Percentiles rank a stretch among this genome's conserved stretches.
These are phyloP conservation scores for Astyanax mexicanus DNA, from an alignment of 2,797 vertebrate genomes.

Conservation along the genomic window DNA sequence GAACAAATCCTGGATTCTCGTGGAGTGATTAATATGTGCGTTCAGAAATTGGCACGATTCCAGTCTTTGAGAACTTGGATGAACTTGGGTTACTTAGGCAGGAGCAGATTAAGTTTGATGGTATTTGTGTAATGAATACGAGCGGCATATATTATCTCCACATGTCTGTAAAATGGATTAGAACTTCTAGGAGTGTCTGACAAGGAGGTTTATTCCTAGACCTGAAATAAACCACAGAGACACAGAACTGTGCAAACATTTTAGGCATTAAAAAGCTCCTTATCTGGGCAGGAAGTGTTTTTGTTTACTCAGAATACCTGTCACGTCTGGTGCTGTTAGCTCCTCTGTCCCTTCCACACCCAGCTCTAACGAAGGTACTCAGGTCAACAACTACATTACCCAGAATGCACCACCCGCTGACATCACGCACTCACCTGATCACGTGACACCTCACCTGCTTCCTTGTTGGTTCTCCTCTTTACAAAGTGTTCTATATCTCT, in stretches of 20 bases:
- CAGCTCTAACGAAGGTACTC: no score
- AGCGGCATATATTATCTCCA: neutral
- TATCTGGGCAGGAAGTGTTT: no score
- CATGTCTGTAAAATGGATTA: constrained; percentile 10
- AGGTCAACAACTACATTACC: no score
- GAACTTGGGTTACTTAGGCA: neutral
- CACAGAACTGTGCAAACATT: neutral
- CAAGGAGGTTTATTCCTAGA: neutral
- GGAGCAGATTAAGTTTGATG: constrained; percentile 11
- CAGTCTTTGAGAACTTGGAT: neutral
- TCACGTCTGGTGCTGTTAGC: no score
- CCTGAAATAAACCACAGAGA: neutral
- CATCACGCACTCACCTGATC: no score
- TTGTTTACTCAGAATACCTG: no score
- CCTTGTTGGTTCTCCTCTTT: no score
- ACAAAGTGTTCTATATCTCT: no score
- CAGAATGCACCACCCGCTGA: no score
- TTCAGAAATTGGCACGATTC: neutral
- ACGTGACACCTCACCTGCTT: no score
- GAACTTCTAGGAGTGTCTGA: neutral
- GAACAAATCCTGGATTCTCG: neutral
- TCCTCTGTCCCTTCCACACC: no score
- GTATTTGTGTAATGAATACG: constrained; percentile 9
- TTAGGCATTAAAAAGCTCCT: no score
- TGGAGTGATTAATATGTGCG: constrained; percentile 4